Percentiles rank a stretch among this genome's conserved stretches.
These are phyloP conservation scores for Ceryle rudis DNA, from an alignment of 2,797 vertebrate species.

Conservation along the genomic window DNA sequence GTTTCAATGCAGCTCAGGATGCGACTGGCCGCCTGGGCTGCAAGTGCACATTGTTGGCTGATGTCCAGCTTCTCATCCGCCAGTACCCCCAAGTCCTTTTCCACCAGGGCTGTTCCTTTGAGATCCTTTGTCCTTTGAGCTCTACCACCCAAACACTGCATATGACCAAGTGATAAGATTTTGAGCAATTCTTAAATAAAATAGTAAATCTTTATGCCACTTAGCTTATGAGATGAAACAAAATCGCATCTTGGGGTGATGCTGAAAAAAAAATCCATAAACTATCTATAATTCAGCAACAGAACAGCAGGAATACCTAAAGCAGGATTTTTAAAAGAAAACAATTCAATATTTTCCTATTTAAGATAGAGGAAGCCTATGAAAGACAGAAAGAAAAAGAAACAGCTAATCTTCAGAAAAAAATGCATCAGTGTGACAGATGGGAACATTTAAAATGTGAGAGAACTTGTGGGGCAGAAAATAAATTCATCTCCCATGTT, in stretches of 20 bases:
- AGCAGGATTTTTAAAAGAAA: conserved; percentile 33
- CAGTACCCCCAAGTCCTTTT: no score
- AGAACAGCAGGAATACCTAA: conserved; percentile 31
- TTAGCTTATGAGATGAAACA: conserved; percentile 38
- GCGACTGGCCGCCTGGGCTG: no score
- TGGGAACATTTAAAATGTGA: conserved; percentile 31
- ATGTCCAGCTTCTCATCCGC: no score
- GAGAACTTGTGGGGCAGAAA: conserved; percentile 30
- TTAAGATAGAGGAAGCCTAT: conserved; percentile 1
- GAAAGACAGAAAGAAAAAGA: conserved; percentile 18
- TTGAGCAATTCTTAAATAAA: neutral
- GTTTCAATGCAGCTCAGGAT: no score
- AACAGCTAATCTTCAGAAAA: conserved; percentile 22
- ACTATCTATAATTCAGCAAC: conserved; percentile 53
- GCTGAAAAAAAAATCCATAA: conserved; percentile 6
- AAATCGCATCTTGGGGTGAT: neutral
- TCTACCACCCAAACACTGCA: neutral
- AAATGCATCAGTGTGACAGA: conserved; percentile 26
- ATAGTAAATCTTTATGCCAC: neutral
- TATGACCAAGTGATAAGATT: neutral
- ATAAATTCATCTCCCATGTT: conserved; percentile 1
- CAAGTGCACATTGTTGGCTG: no score
- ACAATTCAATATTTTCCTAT: conserved; percentile 32
- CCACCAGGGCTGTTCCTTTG: no score
- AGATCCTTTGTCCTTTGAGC: neutral